phyloP scores from a whole-genome alignment of 1,140 invertebrate genomes.

The Zaprionus lachaisei region DNA sequence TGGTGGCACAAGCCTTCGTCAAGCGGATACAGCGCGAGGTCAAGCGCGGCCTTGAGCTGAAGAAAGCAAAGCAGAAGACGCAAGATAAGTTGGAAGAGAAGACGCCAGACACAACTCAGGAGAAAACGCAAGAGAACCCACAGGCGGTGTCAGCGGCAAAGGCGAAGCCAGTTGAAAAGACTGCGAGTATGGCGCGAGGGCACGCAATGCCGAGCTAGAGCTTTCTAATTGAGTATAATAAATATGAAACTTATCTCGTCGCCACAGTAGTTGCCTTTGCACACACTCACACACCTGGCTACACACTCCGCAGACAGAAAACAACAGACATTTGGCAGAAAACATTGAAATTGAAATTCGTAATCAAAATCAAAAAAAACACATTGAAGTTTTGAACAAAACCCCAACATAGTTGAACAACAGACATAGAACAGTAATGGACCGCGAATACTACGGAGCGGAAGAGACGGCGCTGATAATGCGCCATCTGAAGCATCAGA shows the following conservation, averaged over 20 bases:
- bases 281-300: neutral
- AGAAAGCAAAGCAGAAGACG: neutral
- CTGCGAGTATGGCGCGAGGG: neutral
- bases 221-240: neutral
- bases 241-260: neutral
- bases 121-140: too few species aligned
- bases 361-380: neutral
- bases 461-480: conserved; percentile 18
- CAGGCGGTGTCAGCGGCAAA: neutral
- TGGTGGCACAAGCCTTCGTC: conserved; percentile 13
- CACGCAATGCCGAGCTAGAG: neutral
- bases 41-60: conserved; percentile 6
- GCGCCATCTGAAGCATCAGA: conserved; percentile 31
- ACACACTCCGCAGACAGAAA: neutral
- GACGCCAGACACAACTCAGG: too few species aligned
- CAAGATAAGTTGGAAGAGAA: too few species aligned
- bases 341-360: neutral
- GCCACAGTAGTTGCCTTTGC: neutral
- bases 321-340: neutral
- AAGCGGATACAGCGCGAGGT: conserved; percentile 20
- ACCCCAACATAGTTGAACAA: neutral
- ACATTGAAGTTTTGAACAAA: neutral
- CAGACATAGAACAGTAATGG: neutral
- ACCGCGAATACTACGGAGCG: neutral
- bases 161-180: neutral